A percentile compares a stretch with the other conserved stretches of the same genome.
These are phyloP conservation scores for Corvus moneduloides DNA, from an alignment of 2,113 vertebrate species.

Conservation along the genomic window DNA sequence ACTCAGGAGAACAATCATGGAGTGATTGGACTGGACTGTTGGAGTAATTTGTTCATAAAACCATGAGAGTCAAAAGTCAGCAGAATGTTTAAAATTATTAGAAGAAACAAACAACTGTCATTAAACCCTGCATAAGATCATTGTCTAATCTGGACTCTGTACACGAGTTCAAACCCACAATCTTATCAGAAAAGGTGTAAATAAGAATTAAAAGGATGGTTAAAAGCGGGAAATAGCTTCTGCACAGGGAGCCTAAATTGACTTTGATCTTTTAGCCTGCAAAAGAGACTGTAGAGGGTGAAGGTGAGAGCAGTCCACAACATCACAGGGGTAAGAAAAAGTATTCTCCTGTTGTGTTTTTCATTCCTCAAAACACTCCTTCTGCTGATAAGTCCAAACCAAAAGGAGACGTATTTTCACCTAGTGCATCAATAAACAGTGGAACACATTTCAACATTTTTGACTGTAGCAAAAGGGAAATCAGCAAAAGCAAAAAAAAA, in stretches of 20 bases:
- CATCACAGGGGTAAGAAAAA: not conserved
- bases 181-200: not conserved
- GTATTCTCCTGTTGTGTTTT: not conserved
- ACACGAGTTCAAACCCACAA: not conserved
- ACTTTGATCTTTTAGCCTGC: not conserved
- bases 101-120: not conserved
- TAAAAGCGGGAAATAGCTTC: not conserved
- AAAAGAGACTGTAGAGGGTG: not conserved
- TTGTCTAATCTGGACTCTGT: not conserved
- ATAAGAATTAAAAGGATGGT: not conserved
- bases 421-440: not conserved
- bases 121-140: not conserved
- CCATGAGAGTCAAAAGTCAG: not conserved
- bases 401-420: not conserved
- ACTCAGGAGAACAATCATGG: accelerated
- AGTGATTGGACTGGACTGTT: not conserved
- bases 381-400: not conserved
- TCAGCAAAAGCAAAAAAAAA: not conserved
- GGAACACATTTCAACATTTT: not conserved
- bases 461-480: not conserved
- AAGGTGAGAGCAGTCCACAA: not conserved
- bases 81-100: not conserved
- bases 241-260: not conserved
- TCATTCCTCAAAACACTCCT: not conserved
- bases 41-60: not conserved